Conservation (phyloP, 2,113 vertebrate genomes). For the Melanerpes formicivorus region DNA sequence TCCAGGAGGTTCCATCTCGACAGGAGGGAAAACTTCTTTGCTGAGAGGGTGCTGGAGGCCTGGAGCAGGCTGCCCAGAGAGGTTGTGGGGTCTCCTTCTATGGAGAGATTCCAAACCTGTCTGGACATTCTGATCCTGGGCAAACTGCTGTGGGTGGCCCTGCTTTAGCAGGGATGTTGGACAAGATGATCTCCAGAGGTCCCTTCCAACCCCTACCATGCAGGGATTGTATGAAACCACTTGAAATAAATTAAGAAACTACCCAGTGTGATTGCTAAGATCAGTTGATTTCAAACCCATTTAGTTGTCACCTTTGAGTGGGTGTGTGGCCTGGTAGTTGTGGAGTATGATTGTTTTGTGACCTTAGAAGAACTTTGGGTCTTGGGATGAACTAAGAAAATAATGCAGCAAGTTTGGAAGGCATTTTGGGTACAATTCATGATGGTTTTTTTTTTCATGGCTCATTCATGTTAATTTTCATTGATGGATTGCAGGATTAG, state of each 20-base stretch:
- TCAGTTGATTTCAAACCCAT: neutral
- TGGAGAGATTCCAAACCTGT: neutral
- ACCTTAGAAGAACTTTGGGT: neutral
- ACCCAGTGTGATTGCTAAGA: neutral
- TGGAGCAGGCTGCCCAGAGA: neutral
- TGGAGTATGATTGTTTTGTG: fast-evolving
- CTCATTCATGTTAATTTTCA: neutral
- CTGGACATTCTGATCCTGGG: neutral
- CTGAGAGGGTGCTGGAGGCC: neutral
- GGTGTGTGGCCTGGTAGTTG: too few relatives aligned
- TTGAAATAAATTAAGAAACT: neutral
- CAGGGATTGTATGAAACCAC: neutral
- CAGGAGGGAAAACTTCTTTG: neutral
- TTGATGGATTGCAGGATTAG: neutral
- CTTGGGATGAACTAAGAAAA: neutral
- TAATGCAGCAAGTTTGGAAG: neutral
- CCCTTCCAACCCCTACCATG: neutral
- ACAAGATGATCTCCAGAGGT: neutral
- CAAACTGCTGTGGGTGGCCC: neutral
- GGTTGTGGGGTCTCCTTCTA: neutral
- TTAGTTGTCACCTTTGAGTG: neutral
- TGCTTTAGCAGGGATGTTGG: neutral
- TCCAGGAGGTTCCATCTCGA: neutral
- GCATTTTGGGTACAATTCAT: neutral
- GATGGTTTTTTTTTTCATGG: neutral